Conservation (phyloP, 2,113 vertebrate species). For the Colius striatus region DNA sequence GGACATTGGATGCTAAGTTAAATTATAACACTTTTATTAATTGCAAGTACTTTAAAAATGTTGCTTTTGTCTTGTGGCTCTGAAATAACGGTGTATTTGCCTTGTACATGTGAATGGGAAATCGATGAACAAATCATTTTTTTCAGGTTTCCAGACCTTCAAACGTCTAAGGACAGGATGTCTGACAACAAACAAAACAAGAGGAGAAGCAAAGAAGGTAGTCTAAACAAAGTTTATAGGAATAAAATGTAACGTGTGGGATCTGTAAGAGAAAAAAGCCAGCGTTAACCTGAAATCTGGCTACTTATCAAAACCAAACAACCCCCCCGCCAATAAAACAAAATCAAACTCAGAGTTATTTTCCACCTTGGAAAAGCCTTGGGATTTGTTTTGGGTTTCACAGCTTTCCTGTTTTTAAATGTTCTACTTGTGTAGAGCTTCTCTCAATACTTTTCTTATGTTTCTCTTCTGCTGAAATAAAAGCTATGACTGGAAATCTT, state of each 20-base stretch:
- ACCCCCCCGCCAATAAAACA: not conserved
- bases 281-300: not conserved
- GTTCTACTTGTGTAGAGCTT: not conserved
- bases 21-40: not conserved
- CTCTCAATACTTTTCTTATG: not conserved
- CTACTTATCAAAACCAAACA: not conserved
- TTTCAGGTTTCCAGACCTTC: not conserved
- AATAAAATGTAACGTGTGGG: not conserved
- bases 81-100: not conserved
- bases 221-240: not conserved
- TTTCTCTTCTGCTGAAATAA: not conserved
- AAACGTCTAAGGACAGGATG: not conserved
- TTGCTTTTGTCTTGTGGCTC: not conserved
- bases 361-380: not conserved
- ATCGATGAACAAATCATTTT: not conserved
- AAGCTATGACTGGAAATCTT: not conserved
- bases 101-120: not conserved
- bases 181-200: not conserved
- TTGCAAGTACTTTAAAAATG: not conserved
- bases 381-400: not conserved
- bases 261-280: not conserved
- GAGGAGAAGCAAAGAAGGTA: constrained; percentile 16
- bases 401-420: not conserved
- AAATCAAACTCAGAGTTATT: not conserved
- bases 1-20: not conserved